Evolutionary conservation across 2,113 vertebrate species (phyloP), one percentile per base, ranked within the genome.

Genomic region (Astatotilapia flaviijosephi): DNA sequence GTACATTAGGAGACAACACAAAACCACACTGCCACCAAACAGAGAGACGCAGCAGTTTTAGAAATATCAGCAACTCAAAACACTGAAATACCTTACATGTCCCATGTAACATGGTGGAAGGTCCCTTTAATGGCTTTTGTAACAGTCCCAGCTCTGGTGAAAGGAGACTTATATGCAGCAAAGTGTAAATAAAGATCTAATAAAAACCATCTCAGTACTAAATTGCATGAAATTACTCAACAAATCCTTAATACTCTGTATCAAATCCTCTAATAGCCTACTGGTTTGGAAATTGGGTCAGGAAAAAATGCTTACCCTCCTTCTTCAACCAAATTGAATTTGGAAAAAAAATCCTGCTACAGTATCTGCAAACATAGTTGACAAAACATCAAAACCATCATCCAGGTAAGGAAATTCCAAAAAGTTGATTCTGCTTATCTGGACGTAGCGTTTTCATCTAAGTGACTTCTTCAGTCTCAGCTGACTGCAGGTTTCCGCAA

Each of bases 141-240:
- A 51, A 47, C 5, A 83, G 21, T 47, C 86, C 26, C 65, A 37
- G 54, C 51, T 35, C 12, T 35, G 7, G 45, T 28, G 37, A 68
- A 26, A 62, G 45, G 19, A 33, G n/a, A 1, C 14, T 47, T 55
- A 1, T 53, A 23, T 42, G 42, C 15, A 35, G 56, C 21, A 79
- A 53, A 55, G 51, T 77, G 55, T 79, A 83, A 91, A 84, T 75
- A 80, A 87, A 86, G 42, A 14, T 54, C 40, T 65, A 37, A 73
- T n/a, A 82, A 42, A 68, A 83, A 47, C 42, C 45, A 40, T 23
- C 75, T 62, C 33, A 21, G 15, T 79, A 82, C 54, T 68, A 55
- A 90, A 89, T 60, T 84, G 82, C 82, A 91, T 92, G 55, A 86
- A 91, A 88, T 81, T 83, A 73, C 83, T 85, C 19, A 79, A 82